phyloP scores from a whole-genome alignment of 2,113 vertebrate species.

The Lipophrys pholis region DNA sequence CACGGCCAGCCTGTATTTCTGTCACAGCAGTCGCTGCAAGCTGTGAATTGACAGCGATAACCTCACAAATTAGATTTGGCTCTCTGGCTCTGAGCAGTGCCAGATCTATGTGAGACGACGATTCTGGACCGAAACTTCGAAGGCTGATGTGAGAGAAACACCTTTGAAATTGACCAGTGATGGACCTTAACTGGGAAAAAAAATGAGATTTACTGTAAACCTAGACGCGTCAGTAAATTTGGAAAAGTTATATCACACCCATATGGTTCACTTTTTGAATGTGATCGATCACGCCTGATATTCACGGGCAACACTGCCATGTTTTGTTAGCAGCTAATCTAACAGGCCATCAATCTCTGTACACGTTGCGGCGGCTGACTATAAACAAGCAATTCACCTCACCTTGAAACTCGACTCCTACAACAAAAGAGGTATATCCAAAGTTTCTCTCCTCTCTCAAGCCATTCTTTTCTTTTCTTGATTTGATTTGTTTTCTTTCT shows the following conservation, averaged over 20 bases:
- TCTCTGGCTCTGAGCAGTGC: slow-evolving; percentile 64
- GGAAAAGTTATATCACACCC: slow-evolving; percentile 55
- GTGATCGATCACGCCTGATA: slow-evolving; percentile 49
- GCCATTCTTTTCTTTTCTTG: slow-evolving; percentile 44
- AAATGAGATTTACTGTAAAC: slow-evolving; percentile 52
- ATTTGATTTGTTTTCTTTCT: slow-evolving; percentile 23
- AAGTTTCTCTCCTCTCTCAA: slow-evolving; percentile 37
- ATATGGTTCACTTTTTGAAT: slow-evolving; percentile 47
- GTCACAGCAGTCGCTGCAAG: slow-evolving; percentile 51
- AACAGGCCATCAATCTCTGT: slow-evolving; percentile 55
- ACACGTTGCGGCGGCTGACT: slow-evolving; percentile 31
- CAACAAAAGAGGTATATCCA: slow-evolving; percentile 46
- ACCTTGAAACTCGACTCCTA: slow-evolving; percentile 64
- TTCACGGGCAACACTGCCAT: slow-evolving; percentile 20
- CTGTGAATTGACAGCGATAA: slow-evolving; percentile 72
- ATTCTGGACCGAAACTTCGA: slow-evolving; percentile 50
- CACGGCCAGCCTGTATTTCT: slow-evolving; percentile 67
- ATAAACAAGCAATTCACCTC: slow-evolving; percentile 57
- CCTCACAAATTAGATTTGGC: slow-evolving; percentile 75
- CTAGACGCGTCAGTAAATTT: slow-evolving; percentile 60
- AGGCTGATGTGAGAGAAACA: slow-evolving; percentile 54
- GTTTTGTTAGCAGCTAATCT: slow-evolving; percentile 57
- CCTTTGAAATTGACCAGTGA: slow-evolving; percentile 59
- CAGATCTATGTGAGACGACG: slow-evolving; percentile 67
- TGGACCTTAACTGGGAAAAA: slow-evolving; percentile 35